These are phyloP conservation scores for Myiopsitta monachus DNA, from an alignment of 2,113 vertebrate species.

Conservation along the genomic window DNA sequence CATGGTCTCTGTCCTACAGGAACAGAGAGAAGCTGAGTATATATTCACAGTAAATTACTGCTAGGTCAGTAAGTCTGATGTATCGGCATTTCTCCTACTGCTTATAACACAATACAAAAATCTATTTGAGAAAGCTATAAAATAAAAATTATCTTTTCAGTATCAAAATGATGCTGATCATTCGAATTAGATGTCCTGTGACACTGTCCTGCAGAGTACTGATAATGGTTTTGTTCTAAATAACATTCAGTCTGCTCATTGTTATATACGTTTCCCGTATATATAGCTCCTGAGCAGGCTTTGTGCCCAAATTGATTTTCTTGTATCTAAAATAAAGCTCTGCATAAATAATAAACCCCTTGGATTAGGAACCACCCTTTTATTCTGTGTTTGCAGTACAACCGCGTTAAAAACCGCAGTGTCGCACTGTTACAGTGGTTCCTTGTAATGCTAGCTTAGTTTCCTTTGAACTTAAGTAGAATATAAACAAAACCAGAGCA, in stretches of 20 bases:
- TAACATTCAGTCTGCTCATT: neutral
- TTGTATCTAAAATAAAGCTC: neutral
- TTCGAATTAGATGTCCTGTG: neutral
- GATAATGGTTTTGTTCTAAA: neutral
- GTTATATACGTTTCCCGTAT: neutral
- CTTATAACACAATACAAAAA: neutral
- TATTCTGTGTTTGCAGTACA: neutral
- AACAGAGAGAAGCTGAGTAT: neutral
- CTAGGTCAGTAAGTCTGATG: neutral
- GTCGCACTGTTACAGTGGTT: neutral
- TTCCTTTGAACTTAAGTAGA: neutral
- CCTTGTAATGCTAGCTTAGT: neutral
- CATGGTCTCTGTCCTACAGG: neutral
- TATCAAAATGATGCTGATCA: neutral
- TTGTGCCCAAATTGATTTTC: neutral
- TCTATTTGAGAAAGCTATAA: neutral
- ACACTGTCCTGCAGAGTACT: neutral
- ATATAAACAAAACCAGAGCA: neutral
- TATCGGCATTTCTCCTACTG: neutral
- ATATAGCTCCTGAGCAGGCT: neutral
- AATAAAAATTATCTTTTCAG: neutral
- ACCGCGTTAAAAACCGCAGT: neutral
- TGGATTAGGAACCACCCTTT: neutral
- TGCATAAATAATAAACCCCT: neutral
- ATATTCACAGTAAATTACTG: neutral